Evolutionary conservation across 1,140 invertebrate genomes (phyloP).

Genomic region (Leptoteleia sp.): DNA sequence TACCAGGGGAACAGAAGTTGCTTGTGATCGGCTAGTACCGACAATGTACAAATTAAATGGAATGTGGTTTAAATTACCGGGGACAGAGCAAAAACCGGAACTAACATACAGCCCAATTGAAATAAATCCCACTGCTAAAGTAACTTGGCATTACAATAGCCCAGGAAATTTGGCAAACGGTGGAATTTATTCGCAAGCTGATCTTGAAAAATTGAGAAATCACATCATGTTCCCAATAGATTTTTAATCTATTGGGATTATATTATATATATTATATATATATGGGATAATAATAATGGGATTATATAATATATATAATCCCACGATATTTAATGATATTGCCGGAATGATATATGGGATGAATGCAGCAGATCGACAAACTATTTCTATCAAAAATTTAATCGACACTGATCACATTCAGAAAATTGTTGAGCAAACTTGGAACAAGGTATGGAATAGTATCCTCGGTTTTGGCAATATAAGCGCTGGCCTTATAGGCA

Average conservation of each 20-base stretch:
- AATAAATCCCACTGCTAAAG: conserved; percentile 23
- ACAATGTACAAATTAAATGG: not conserved
- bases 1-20: conserved; percentile 6
- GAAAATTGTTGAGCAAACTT: not conserved
- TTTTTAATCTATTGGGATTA: too few species aligned
- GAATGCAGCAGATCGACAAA: not conserved
- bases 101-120: conserved; percentile 4
- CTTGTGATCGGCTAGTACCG: conserved; percentile 5
- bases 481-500: conserved; percentile 43
- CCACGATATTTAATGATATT: conserved; percentile 10
- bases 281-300: too few species aligned
- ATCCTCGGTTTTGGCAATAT: conserved; percentile 27
- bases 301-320: conserved; percentile 16
- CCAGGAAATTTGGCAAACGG: conserved; percentile 44
- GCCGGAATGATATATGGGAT: conserved; percentile 6
- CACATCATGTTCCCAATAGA: conserved; percentile 40
- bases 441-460: conserved; percentile 37
- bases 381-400: not conserved
- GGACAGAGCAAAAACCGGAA: conserved; percentile 1
- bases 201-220: conserved; percentile 18
- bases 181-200: conserved; percentile 43
- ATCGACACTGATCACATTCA: not conserved
- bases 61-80: conserved; percentile 1
- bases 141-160: conserved; percentile 51
- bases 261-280: too few species aligned